These are phyloP conservation scores for Heliconius eleuchia DNA, from an alignment of 1,140 invertebrate species.

Conservation along the genomic window DNA sequence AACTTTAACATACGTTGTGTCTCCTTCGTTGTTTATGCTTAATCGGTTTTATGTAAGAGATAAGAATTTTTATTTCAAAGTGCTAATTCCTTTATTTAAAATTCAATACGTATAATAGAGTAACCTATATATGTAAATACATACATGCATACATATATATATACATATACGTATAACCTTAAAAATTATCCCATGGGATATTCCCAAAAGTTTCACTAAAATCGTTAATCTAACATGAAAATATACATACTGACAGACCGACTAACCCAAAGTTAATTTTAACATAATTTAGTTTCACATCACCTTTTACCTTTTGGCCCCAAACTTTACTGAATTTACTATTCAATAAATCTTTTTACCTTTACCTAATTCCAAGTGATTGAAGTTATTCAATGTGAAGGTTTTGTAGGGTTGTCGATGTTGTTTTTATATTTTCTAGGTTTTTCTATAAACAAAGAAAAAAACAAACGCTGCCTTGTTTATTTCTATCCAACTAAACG, in stretches of 20 bases:
- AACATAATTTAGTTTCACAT: not conserved
- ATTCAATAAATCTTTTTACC: constrained; percentile 30
- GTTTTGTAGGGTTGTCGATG: constrained; percentile 16
- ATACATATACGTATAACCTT: not conserved
- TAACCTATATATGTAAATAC: not conserved
- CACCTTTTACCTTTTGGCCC: constrained; percentile 11
- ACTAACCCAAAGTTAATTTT: not conserved
- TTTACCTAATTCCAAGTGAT: constrained; percentile 27
- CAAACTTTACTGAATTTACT: constrained; percentile 5
- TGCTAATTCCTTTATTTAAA: not conserved
- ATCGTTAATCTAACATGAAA: not conserved
- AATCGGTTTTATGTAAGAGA: too few relatives aligned
- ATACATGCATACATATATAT: not conserved
- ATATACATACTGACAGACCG: constrained; percentile 7
- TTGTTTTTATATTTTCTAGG: not conserved
- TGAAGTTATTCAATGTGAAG: constrained; percentile 19
- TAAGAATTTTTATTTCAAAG: too few relatives aligned
- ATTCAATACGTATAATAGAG: not conserved
- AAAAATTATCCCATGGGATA: not conserved
- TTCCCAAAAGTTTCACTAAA: not conserved
- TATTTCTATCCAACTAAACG: too few relatives aligned
- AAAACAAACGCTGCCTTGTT: too few relatives aligned
- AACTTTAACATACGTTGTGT: too few relatives aligned
- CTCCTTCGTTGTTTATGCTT: too few relatives aligned
- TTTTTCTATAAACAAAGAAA: not conserved